Evolutionary conservation across 2,888 invertebrate genomes (phyloP).

Genomic region (Andrena camellia): DNA sequence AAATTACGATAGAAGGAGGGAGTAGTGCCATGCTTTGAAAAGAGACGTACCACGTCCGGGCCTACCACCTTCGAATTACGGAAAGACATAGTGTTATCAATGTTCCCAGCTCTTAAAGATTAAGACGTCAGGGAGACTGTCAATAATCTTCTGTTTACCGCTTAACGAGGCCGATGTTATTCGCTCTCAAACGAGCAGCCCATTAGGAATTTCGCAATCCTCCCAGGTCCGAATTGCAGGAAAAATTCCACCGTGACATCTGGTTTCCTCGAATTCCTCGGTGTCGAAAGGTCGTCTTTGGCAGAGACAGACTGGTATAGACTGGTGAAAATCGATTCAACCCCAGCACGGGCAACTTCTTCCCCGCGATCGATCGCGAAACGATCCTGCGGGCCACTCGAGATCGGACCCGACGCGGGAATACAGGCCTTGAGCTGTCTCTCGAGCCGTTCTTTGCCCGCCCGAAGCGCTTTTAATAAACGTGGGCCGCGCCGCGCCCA

Average conservation of each 20-base stretch:
- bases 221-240: neutral
- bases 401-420: conserved; percentile 54
- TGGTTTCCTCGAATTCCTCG: neutral
- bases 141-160: neutral
- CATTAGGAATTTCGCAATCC: conserved; percentile 6
- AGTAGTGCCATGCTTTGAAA: no score
- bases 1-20: no score
- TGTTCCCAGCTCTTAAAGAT: no score
- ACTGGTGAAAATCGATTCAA: conserved; percentile 45
- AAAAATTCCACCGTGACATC: neutral
- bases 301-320: neutral
- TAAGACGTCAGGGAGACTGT: no score
- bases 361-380: conserved; percentile 55
- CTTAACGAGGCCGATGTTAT: neutral
- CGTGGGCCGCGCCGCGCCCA: conserved; percentile 64
- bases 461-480: conserved; percentile 78
- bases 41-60: no score
- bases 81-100: no score
- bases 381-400: conserved; percentile 57
- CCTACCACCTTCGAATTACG: no score
- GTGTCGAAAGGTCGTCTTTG: conserved; percentile 15
- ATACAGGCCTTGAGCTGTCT: conserved; percentile 49
- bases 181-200: neutral
- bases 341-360: conserved; percentile 32
- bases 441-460: conserved; percentile 66